Evolutionary conservation across 2,888 invertebrate genomes (phyloP).

Genomic region (Orthosia gracilis): DNA sequence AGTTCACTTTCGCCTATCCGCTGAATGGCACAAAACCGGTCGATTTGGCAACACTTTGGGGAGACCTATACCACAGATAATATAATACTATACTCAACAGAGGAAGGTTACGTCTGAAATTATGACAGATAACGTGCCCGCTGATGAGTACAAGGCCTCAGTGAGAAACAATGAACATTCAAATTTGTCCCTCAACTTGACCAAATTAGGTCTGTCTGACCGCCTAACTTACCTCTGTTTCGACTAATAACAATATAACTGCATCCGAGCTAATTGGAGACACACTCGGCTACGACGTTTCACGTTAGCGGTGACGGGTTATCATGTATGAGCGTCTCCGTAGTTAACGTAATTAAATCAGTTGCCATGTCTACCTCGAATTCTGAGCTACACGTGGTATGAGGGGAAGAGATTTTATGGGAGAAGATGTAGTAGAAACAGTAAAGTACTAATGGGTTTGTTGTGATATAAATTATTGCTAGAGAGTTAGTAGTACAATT

Average conservation of each 20-base stretch:
- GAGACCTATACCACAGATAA: too few relatives aligned
- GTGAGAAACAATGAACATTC: neutral
- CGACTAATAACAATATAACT: constrained; percentile 42
- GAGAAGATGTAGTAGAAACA: neutral
- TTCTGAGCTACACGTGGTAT: neutral
- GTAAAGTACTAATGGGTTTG: neutral
- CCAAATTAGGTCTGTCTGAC: constrained; percentile 5
- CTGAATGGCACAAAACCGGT: too few relatives aligned
- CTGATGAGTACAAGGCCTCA: too few relatives aligned
- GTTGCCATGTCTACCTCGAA: constrained; percentile 16
- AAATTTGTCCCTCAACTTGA: neutral
- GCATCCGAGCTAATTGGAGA: constrained; percentile 52
- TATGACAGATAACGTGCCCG: too few relatives aligned
- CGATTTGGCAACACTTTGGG: too few relatives aligned
- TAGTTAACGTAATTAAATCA: constrained; percentile 49
- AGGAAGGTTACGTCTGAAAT: too few relatives aligned
- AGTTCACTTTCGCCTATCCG: too few relatives aligned
- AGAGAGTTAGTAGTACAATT: too few relatives aligned
- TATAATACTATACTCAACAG: too few relatives aligned
- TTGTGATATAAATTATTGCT: too few relatives aligned
- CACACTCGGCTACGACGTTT: constrained; percentile 30
- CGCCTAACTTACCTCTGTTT: constrained; percentile 6
- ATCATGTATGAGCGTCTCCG: constrained; percentile 34
- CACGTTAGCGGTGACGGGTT: constrained; percentile 45
- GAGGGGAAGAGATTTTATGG: neutral